Evolutionary conservation across 1,140 invertebrate species (phyloP).

Genomic region (Pseudomyrmex pallidus): DNA sequence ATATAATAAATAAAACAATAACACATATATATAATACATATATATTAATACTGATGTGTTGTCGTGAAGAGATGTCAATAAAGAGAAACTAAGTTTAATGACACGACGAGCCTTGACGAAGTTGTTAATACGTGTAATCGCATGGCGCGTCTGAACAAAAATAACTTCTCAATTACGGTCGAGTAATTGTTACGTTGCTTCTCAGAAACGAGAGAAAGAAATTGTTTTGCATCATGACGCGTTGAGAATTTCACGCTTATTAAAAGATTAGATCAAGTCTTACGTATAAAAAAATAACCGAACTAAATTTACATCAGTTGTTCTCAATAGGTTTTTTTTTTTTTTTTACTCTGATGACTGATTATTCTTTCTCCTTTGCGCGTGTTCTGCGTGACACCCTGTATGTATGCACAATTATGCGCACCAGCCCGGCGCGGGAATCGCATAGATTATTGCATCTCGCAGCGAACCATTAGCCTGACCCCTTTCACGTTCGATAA

Average conservation of each 20-base stretch:
- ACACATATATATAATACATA: not conserved
- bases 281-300: not conserved
- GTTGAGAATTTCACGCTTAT: no score
- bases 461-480: slow-evolving; percentile 73
- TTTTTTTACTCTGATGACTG: not conserved
- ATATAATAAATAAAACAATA: not conserved
- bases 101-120: slow-evolving; percentile 39
- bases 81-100: not conserved
- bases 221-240: slow-evolving; percentile 3
- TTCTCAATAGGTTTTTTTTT: not conserved
- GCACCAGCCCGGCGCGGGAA: slow-evolving; percentile 55
- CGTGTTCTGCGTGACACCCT: slow-evolving; percentile 1
- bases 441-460: slow-evolving; percentile 76
- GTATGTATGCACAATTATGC: slow-evolving; percentile 11
- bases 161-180: slow-evolving; percentile 19
- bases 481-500: slow-evolving; percentile 67
- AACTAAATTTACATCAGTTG: no score
- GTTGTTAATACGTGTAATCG: slow-evolving; percentile 27
- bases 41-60: no score
- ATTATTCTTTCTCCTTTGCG: not conserved
- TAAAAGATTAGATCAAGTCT: no score
- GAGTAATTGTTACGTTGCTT: slow-evolving; percentile 26
- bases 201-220: slow-evolving; percentile 44
- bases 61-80: no score
- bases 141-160: slow-evolving; percentile 40